Conservation (phyloP, 2,797 vertebrate species). For the Diceros bicornis region DNA sequence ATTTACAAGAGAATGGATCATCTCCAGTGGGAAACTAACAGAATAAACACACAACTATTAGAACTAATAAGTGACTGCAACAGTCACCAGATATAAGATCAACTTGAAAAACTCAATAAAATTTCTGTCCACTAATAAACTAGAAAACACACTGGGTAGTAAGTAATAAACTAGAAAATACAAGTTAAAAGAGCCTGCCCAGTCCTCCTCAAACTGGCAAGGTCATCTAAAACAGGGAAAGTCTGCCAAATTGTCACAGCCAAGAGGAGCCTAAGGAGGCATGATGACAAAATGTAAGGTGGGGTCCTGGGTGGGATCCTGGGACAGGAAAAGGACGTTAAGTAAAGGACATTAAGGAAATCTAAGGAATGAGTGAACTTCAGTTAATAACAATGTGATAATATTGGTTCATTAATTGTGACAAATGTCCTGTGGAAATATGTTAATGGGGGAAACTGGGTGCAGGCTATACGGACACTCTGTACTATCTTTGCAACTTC, state of each 20-base stretch:
- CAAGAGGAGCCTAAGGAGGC: not conserved
- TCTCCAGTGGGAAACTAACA: not conserved
- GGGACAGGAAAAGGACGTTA: too few relatives aligned
- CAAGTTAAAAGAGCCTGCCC: not conserved
- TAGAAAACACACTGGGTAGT: not conserved
- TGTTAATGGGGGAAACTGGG: accelerated
- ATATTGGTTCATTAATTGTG: not conserved
- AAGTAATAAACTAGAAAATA: not conserved
- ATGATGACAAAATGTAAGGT: not conserved
- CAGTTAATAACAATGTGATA: not conserved
- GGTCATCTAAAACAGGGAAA: not conserved
- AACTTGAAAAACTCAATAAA: not conserved
- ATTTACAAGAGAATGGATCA: not conserved
- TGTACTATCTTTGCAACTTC: too few relatives aligned
- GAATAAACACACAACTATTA: not conserved
- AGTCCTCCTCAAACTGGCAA: not conserved
- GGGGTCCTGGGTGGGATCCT: not conserved
- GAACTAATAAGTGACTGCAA: too few relatives aligned
- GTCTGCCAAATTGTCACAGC: not conserved
- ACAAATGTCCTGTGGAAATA: not conserved
- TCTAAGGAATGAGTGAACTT: not conserved
- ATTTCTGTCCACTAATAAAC: not conserved
- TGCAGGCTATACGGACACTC: not conserved
- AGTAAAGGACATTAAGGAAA: too few relatives aligned
- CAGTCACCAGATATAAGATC: not conserved